Evolutionary conservation across 2,797 vertebrate genomes (phyloP), one percentile per base, ranked within the genome.

Genomic region (Muscicapa comitata): DNA sequence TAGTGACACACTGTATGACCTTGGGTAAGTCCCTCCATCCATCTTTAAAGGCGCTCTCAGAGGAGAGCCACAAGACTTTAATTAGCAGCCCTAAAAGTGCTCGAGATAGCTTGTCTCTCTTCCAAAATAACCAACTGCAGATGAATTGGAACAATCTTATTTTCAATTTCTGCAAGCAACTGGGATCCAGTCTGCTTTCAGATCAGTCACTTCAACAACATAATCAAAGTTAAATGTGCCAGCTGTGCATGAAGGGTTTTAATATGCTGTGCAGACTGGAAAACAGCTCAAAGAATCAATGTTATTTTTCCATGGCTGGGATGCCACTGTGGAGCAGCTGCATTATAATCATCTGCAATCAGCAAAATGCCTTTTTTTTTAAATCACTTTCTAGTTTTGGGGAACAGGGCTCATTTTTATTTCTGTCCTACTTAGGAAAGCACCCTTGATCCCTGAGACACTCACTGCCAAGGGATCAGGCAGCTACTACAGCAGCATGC

Each of bases 201-300:
- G 43, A 95, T 83, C 93, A 88, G 87, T 81, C 93, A 88, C 87
- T 96, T 83, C 71, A 83, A 71, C 91, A 92, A 54, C 85, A 43
- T n/a, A 84, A 94, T 87, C 90, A 75, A 85, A 94, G 85, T 71
- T 89, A 89, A 87, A 92, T 61, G 68, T 81, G 82, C 87, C 94
- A 94, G 89, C 96, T 96, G 92, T 78, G 91, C 87, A 66, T 37
- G 70, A 72, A 93, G 79, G 68, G 74, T 68, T 94, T 83, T 72
- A 90, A 86, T 59, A 88, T 1, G 3, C 89, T 86, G 81, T 78
- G 88, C 4, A 11, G 91, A 65, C 87, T 93, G 58, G 94, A 78
- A 96, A 96, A 75, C 9, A 81, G 86, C 88, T 93, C 20, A 2
- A 84, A 94, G 92, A 94, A 92, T 76, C 74, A 28, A 33, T 33